Percentiles rank a stretch among this genome's conserved stretches.
Evolutionary conservation across 2,797 vertebrate species (phyloP).

Genomic region (Enteromius treurensis): DNA sequence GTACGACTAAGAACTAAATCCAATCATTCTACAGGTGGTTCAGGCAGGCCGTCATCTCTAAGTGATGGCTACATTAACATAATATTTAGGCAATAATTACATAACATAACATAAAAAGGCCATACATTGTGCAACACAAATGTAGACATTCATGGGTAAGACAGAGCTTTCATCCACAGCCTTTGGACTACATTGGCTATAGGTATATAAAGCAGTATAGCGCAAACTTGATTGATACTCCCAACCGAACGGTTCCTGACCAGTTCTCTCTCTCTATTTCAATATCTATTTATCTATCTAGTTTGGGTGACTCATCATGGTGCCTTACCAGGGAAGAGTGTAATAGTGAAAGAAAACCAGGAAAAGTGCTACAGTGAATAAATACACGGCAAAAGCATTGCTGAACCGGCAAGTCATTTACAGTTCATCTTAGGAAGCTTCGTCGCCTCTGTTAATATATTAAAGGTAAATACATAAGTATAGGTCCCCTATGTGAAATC

Average conservation of each 20-base stretch:
- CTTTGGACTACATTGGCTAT: not conserved
- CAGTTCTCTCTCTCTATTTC: not conserved
- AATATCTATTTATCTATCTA: not conserved
- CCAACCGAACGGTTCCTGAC: not conserved
- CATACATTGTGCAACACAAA: not conserved
- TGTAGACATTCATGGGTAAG: not conserved
- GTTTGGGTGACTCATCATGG: not conserved
- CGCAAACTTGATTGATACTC: not conserved
- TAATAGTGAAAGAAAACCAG: not conserved
- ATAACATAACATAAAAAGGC: not conserved
- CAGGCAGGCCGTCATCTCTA: not conserved
- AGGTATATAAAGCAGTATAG: not conserved
- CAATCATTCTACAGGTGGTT: not conserved
- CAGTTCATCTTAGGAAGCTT: not conserved
- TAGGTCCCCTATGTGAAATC: not conserved
- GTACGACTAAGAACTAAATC: not conserved
- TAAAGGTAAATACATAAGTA: slow-evolving; percentile 11
- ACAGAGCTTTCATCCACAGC: not conserved
- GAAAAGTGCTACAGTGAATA: not conserved
- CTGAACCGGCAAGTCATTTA: not conserved
- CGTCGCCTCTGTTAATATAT: not conserved
- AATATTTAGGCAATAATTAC: not conserved
- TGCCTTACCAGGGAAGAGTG: not conserved
- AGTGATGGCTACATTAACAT: not conserved
- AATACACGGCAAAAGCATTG: not conserved